Evolutionary conservation across 37 sponge, comb jelly and placozoan genomes (phyloP), one percentile per base, ranked within the genome.

Genomic region (Diacarnus erythraeanus): DNA sequence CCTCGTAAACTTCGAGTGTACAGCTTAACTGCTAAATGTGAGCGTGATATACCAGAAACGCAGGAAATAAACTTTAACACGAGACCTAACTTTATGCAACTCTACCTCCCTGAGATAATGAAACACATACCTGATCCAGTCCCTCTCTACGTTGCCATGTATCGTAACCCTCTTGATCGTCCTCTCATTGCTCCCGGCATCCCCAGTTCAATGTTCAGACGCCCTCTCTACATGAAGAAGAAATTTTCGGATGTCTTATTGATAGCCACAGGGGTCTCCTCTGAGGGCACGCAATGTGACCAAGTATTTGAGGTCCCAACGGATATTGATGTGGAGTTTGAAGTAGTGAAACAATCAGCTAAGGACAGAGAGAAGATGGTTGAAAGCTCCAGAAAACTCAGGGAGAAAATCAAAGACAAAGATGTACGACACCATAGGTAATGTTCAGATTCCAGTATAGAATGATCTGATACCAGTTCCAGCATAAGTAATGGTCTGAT

Each of bases 41-140:
- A 76, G 34, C 64, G 59, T 30, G 40, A 64, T 17, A 22, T 87
- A n/a, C n/a, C 41, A 12, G 78, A 82, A 64, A 56, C 57, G 9
- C 47, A 56, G 40, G 31, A 56, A 20, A 83, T 78, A n/a, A 27
- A 60, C 21, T 82, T 88, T 31, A 57, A 70, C 44, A 77, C 88
- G 12, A 39, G 68, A 10, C 88, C 88, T 6, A 4, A 38, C 43
- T 57, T 31, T 2, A 58, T 82, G 21, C 71, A 72, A 35, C 58
- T 88, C 72, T 71, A 78, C 31, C 67, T 88, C 3, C 72, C 74
- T 0, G 83, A 88, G 34, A 44, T 88, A 6, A 22, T 88, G 22
- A 23, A 77, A 12, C 57, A 65, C 29, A n/a, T 83, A 0, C 35
- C 59, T 12, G 69, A 76, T 22, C 42, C 77, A 25, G 38, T 66